Base-by-base conservation (phyloP, 2,888 invertebrate genomes). In the Leptinotarsa peninsularis region DNA sequence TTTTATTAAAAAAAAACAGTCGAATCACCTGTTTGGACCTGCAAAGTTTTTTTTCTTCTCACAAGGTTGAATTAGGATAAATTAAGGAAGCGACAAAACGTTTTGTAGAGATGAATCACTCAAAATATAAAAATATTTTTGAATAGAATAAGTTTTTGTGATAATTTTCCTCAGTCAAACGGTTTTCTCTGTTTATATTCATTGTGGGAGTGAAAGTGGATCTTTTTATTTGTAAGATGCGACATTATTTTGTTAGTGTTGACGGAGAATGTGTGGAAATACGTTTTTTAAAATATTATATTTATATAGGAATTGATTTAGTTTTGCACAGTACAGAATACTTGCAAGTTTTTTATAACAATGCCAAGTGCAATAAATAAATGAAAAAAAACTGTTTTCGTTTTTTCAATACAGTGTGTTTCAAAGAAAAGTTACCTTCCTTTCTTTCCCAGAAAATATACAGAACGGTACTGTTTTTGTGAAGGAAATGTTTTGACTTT, bases 351-450 rank as follows among this genome's bases (percentile, higher is more conserved):
- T 67, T 80, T 80, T 80, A 80, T 80, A 77, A 80, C 77, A 76
- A 79, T 76, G 80, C 78, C 76, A 77, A 66, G 80, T 80, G 80
- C 80, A 80, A 80, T 80, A 76, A 80, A 78, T 71, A 66, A 63
- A 73, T 60, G 27, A 49, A 54, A 75, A 75, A 77, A 74, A 50
- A 13, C 23, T 5, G 43, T 15, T 73, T 21, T 72, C 21, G 54
- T 69, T 67, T 58, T 67, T 50, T 27, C 63, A 7, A 66, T 43
- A 43, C 43, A 43, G 43, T 33, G 50, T 50, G 50, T 50, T 50
- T 50, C 17, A 7, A 17, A 50, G 50, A 33, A 33, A 33, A 33
- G 33, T 43, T 3, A 10, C 43, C 10, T 3, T 43, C 43, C 43
- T 43, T 43, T 43, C 43, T 43, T 43, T 43, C 10, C 3, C 43